These are phyloP conservation scores for Ctenopoma multispine DNA, from an alignment of 2,797 vertebrate genomes.

Conservation along the genomic window DNA sequence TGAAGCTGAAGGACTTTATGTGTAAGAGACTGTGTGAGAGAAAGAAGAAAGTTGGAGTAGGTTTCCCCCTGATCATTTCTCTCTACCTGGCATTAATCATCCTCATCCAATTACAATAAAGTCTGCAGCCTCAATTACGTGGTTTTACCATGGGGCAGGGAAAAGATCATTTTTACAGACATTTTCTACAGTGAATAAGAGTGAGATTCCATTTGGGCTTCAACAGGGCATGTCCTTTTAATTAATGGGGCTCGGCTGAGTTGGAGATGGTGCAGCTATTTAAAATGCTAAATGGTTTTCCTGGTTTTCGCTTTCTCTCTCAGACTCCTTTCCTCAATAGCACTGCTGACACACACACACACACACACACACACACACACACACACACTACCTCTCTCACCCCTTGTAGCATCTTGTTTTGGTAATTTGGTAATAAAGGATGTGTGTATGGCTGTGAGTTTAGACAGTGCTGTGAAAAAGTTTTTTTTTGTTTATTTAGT, in stretches of 20 bases:
- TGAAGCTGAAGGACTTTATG: slow-evolving; percentile 23
- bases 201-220: slow-evolving; percentile 72
- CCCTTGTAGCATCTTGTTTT: slow-evolving; percentile 35
- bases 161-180: slow-evolving; percentile 62
- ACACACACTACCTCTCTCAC: slow-evolving; percentile 26
- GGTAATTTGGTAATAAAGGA: background rate
- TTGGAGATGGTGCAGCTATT: slow-evolving; percentile 60
- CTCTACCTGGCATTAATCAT: slow-evolving; percentile 76
- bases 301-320: slow-evolving; percentile 32
- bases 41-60: background rate
- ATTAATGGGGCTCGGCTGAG: slow-evolving; percentile 69
- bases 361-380: background rate
- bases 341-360: background rate
- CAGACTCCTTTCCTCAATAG: background rate
- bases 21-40: background rate
- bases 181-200: slow-evolving; percentile 63
- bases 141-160: slow-evolving; percentile 53
- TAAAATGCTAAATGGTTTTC: slow-evolving; percentile 69
- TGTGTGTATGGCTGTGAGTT: slow-evolving; percentile 11
- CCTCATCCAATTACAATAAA: slow-evolving; percentile 80
- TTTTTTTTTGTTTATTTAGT: too few species aligned
- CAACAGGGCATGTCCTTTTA: slow-evolving; percentile 70
- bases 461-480: background rate
- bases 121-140: slow-evolving; percentile 72
- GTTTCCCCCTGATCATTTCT: slow-evolving; percentile 60